phyloP scores from a whole-genome alignment of 1,140 invertebrate genomes.

The Neocloeon triangulifer region DNA sequence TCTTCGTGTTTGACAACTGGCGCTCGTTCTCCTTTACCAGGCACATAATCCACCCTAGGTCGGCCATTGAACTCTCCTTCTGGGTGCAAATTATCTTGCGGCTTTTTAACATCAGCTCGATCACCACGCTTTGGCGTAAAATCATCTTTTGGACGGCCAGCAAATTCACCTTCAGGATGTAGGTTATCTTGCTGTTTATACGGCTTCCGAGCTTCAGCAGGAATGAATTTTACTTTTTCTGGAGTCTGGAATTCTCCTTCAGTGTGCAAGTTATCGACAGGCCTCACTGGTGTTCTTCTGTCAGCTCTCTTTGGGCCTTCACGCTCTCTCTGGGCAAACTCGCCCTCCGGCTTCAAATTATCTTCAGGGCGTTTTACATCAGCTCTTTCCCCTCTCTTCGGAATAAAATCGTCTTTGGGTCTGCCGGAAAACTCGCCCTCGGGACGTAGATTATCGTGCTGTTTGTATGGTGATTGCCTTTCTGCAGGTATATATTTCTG shows the following conservation, averaged over 20 bases:
- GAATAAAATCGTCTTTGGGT: conserved; percentile 19
- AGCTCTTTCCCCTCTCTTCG: conserved; percentile 6
- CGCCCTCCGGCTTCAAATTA: conserved; percentile 22
- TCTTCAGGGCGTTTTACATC: conserved; percentile 10
- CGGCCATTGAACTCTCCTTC: conserved; percentile 14
- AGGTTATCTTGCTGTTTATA: conserved; percentile 24
- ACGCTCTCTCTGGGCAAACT: conserved; percentile 17
- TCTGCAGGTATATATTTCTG: conserved; percentile 9
- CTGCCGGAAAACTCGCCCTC: conserved; percentile 26
- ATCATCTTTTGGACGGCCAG: conserved; percentile 1
- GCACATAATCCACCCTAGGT: conserved; percentile 7
- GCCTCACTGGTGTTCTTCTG: conserved; percentile 6
- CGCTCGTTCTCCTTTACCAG: conserved; percentile 10
- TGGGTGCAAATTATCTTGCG: conserved; percentile 9
- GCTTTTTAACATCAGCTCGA: background rate
- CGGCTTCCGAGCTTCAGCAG: conserved; percentile 12
- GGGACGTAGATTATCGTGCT: conserved; percentile 24
- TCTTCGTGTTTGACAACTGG: conserved; percentile 15
- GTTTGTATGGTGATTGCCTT: conserved; percentile 6
- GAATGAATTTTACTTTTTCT: conserved; percentile 4
- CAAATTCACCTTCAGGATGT: conserved; percentile 29
- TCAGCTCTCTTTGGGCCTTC: conserved; percentile 24
- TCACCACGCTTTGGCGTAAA: conserved; percentile 1
- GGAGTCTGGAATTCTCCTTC: conserved; percentile 16
- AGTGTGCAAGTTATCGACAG: conserved; percentile 9